Conservation (phyloP, 2,888 invertebrate species). For the Tetragnatha montana region DNA sequence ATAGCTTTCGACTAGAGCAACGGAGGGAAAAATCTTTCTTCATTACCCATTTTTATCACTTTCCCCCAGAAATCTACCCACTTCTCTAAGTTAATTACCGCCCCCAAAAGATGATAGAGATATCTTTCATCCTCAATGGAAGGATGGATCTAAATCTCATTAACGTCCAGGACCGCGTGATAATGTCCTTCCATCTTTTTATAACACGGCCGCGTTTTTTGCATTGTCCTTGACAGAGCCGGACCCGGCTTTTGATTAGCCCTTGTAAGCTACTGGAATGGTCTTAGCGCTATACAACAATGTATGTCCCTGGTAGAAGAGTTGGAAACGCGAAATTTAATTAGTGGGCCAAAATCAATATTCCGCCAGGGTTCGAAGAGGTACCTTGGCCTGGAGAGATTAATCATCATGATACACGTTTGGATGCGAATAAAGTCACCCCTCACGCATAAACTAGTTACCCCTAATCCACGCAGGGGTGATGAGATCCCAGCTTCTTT, state of each 20-base stretch:
- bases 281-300: constrained; percentile 60
- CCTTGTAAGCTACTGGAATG: constrained; percentile 31
- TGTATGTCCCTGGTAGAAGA: constrained; percentile 40
- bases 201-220: neutral
- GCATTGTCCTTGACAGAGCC: neutral
- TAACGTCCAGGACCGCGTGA: constrained; percentile 41
- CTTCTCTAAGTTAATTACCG: constrained; percentile 62
- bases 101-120: constrained; percentile 50
- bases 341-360: constrained; percentile 68
- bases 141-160: constrained; percentile 62
- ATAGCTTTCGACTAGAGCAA: constrained; percentile 55
- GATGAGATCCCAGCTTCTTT: constrained; percentile 45
- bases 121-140: constrained; percentile 17
- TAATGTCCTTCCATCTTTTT: constrained; percentile 39
- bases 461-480: constrained; percentile 43
- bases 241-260: constrained; percentile 29
- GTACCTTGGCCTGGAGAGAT: constrained; percentile 51
- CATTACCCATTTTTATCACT: constrained; percentile 61
- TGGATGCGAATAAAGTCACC: constrained; percentile 57
- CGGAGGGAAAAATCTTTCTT: constrained; percentile 33
- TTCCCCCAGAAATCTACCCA: constrained; percentile 28
- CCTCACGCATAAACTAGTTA: constrained; percentile 66
- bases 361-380: constrained; percentile 23
- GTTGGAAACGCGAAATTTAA: constrained; percentile 62
- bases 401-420: constrained; percentile 56